Base-by-base conservation (phyloP, 2,797 vertebrate genomes). In the Anguilla pacifica region DNA sequence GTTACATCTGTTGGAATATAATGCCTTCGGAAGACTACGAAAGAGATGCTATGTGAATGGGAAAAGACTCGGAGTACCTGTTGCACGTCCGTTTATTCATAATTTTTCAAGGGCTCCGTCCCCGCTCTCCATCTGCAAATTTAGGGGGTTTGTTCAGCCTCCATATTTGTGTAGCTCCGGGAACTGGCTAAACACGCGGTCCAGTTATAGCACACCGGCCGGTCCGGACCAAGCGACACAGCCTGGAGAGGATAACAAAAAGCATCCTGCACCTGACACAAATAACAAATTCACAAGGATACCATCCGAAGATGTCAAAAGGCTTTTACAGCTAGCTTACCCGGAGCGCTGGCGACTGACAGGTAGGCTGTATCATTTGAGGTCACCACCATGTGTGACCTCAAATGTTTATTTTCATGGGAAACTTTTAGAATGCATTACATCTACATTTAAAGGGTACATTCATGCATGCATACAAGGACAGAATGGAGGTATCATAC, bases 281-380 rank as follows among this genome's bases (percentile, higher is more conserved):
- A 43, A 10, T 7, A 84, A 19, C 0, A 90, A 88, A 25, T 87
- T 92, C 0, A 88, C 89, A 87, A 85, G 85, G n/a, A 86, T 95
- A 22, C 93, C 94, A 0, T 53, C 93, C 91, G 91, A 95, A 15
- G 97, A 98, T 81, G 94, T 96, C 2, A 95, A 87, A 61, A 95
- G 96, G 93, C 95, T 99, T 46, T 55, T 97, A 89, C 85, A 90
- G 31, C 94, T 98, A 35, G 97, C 97, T 84, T 90, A 94, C 19
- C 96, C 97, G 0, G 97, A 98, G 95, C 97, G 97, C 92, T 93
- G 97, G 94, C 96, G 96, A 51, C 92, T 99, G 88, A 87, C 98
- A 95, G 97, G 98, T 98, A 96, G 88, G 87, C 59, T 28, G 39
- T 61, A 35, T 19, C 61, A 84, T 57, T 74, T 22, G 43, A 86